Evolutionary conservation across 2,113 vertebrate species (phyloP).

Genomic region (Ptilorrhoa leucosticta): DNA sequence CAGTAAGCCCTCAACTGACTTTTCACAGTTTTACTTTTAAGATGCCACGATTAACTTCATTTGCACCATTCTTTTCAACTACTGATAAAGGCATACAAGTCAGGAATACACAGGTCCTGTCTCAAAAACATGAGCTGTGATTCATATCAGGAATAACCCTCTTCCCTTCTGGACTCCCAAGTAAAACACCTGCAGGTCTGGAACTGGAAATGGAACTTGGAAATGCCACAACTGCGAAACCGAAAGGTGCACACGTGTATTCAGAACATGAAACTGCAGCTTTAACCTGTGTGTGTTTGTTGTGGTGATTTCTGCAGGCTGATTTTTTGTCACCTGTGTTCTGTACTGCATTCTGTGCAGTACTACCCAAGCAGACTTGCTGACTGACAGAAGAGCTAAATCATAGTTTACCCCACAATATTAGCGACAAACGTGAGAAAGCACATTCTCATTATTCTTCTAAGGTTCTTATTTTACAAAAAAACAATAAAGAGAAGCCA

Average conservation of each 20-base stretch:
- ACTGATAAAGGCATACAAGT: background rate
- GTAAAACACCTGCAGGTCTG: background rate
- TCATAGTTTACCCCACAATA: background rate
- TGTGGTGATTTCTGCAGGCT: background rate
- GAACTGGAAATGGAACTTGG: background rate
- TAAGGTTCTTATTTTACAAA: background rate
- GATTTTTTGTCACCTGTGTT: background rate
- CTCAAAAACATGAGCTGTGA: background rate
- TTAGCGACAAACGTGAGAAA: background rate
- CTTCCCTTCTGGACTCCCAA: background rate
- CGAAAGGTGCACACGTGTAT: accelerated
- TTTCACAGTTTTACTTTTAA: background rate
- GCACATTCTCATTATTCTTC: background rate
- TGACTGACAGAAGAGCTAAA: background rate
- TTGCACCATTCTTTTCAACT: background rate
- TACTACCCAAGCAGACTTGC: accelerated
- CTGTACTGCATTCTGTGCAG: background rate
- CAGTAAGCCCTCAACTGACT: background rate
- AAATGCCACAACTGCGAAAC: background rate
- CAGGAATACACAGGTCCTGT: background rate
- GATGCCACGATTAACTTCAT: background rate
- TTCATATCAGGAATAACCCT: background rate
- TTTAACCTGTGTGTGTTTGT: accelerated
- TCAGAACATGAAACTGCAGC: background rate
- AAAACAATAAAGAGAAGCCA: background rate